Evolutionary conservation across 2,113 vertebrate genomes (phyloP), one percentile per base, ranked within the genome.

Genomic region (Diglossa brunneiventris): DNA sequence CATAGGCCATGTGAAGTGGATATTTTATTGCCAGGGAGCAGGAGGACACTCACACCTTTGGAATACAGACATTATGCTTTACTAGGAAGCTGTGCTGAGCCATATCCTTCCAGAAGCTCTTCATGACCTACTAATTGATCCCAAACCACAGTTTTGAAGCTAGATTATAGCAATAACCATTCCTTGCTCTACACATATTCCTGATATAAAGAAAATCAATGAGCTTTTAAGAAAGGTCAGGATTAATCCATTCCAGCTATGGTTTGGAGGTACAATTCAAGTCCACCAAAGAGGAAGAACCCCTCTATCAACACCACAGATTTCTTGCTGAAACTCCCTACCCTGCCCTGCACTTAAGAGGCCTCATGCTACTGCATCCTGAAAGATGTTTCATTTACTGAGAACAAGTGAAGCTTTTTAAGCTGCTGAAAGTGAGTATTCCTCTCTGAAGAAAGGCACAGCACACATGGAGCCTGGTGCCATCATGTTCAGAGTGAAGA

Each of bases 161-260:
- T 52, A 68, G 56, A 80, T 63, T 63, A 44, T 83, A 83, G 92
- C 72, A 94, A 91, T 95, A 93, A 85, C 50, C 44, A 49, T 91
- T 92, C 84, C 74, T 83, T 90, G 39, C 84, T 70, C 44, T 80
- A 42, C 83, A 77, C 61, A 83, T 76, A 80, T 93, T 87, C 69
- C 70, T 90, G 75, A 94, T 91, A 94, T 75, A 77, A 87, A 95
- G 84, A 94, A 84, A 97, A 97, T 88, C 97, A 94, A 94, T 91
- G n/a, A 76, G 53, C 90, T 93, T 94, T 96, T 94, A 96, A 95
- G 80, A 88, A 97, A 97, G 89, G 78, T 95, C 69, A 96, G 53
- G 90, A 96, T 90, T 83, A 92, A 97, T 93, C 82, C 70, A 95
- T 93, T 95, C 50, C 79, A 95, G 59, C 56, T 90, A 82, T 77